Evolutionary conservation across 2,113 vertebrate species (phyloP), one percentile per base, ranked within the genome.

Genomic region (Caranx melampygus): DNA sequence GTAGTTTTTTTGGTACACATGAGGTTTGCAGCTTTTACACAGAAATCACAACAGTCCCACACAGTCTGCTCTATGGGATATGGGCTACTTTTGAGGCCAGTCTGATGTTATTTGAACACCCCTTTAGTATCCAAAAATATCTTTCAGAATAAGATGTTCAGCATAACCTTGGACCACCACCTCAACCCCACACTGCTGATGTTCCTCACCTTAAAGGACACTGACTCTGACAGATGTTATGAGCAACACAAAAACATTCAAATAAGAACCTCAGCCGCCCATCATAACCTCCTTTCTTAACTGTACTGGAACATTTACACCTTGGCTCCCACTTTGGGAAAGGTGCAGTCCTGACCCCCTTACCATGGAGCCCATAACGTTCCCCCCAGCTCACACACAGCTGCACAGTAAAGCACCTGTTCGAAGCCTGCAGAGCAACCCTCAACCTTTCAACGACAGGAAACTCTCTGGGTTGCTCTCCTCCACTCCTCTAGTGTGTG

Each of bases 401-500:
- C 93, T 95, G 94, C 91, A 84, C 0, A n/a, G 26, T 44, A 31
- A 86, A 86, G 87, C 94, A 95, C 92, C 94, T 95, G 94, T 76
- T 72, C 75, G 75, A 84, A 84, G 72, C 55, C 71, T 83, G 81
- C 88, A 92, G 83, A 87, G 89, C 89, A 93, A 86, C 83, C 83
- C 87, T 87, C 84, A 92, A 86, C 78, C 67, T 87, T 73, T 90
- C 90, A 95, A 95, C 94, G 94, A 94, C 94, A 94, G 94, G 94
- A 95, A 95, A 83, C 90, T 70, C 85, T 88, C 88, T 81, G 85
- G 75, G 88, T 83, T 15, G 79, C 86, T 84, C 70, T 73, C 78
- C 72, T 91, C 40, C 70, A 75, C 82, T 81, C 42, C 55, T 83
- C 76, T 45, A 26, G 65, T 61, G 62, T 64, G 83, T 67, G 40